Evolutionary conservation across 2,888 invertebrate species (phyloP), one percentile per base, ranked within the genome.

Genomic region (Drosophila algonquin): DNA sequence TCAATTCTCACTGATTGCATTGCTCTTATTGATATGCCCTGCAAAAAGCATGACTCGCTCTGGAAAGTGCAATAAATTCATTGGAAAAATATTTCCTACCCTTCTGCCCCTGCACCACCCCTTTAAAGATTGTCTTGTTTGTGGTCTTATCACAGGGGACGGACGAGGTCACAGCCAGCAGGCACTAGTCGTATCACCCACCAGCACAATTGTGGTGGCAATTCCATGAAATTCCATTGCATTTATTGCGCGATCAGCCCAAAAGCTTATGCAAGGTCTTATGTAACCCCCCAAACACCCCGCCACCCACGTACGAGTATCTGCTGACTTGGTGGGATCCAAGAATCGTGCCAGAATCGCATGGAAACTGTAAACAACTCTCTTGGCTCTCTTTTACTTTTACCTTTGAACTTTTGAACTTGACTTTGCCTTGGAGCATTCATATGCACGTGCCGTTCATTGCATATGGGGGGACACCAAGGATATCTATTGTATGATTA

Each of bases 321-420:
- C 73, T 68, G 65, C 65, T 48, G 35, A 71, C 40, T 30, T 24
- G 24, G 30, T 7, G 7, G 46, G 50, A 35, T 54, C 27, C 55
- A 44, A 68, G 75, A 59, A 55, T 75, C 68, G 74, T 73, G 67
- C 46, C 50, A 44, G 68, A 54, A 47, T 55, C 24, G 24, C 27
- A 40, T 56, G 71, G 52, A 67, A 65, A 57, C 12, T 12, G 67
- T 58, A 46, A 57, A 73, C 73, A 69, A 55, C 16, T 50, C 40
- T 7, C 7, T 50, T 47, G 18, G 35, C 67, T 51, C 51, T 52
- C 45, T n/a, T 6, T 63, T 50, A 30, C 8, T 50, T 24, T 44
- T 63, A 47, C 32, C 62, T 27, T 45, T 45, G 12, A 32, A 45
- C 24, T 57, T 32, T 45, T 45, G 12, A 24, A 45, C 24, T 57